Evolutionary conservation across 2,888 invertebrate genomes (phyloP).

Genomic region (Rugalucina vietnamica): DNA sequence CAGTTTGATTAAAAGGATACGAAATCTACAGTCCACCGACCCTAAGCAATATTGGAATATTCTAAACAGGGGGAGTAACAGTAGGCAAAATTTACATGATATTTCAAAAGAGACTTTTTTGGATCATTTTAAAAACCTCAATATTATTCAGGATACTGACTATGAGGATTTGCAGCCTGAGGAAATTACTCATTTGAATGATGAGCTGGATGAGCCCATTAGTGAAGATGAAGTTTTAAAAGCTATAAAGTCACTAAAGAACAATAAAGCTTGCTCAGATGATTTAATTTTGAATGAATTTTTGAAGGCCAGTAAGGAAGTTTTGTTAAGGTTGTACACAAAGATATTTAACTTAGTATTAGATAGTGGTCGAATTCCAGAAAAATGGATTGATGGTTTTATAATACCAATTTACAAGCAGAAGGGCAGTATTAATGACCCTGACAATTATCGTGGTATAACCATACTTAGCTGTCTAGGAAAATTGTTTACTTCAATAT

Average conservation of each 20-base stretch:
- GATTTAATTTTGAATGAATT: conserved; percentile 1
- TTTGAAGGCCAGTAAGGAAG: background rate
- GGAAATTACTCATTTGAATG: too few relatives aligned
- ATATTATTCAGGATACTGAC: too few relatives aligned
- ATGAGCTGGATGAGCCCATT: too few relatives aligned
- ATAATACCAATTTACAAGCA: background rate
- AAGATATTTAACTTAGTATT: background rate
- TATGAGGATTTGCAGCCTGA: too few relatives aligned
- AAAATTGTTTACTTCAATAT: background rate
- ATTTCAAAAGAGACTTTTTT: too few relatives aligned
- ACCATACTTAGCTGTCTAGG: background rate
- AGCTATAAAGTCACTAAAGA: too few relatives aligned
- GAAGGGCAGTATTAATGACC: background rate
- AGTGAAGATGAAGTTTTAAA: too few relatives aligned
- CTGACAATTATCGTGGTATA: background rate
- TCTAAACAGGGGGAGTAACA: background rate
- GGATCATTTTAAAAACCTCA: too few relatives aligned
- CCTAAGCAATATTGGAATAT: background rate
- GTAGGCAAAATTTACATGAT: too few relatives aligned
- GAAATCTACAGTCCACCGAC: background rate
- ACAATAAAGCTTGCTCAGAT: too few relatives aligned
- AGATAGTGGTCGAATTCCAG: background rate
- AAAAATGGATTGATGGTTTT: background rate
- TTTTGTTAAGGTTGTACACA: background rate
- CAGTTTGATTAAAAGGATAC: background rate